Conservation (phyloP, 2,797 vertebrate species). For the Urosaurus nigricauda region DNA sequence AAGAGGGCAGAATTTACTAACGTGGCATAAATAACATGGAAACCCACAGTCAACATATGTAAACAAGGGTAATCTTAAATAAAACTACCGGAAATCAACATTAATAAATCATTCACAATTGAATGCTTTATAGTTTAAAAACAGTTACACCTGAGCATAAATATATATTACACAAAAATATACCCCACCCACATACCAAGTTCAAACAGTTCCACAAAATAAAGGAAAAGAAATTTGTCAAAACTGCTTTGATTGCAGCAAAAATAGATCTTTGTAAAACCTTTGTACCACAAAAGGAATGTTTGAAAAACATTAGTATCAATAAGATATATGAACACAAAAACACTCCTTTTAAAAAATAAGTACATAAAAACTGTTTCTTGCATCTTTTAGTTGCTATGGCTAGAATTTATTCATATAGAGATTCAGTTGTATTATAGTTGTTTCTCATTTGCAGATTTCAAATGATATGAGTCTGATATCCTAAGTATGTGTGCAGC, state of each 20-base stretch:
- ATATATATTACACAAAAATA: slow-evolving; percentile 55
- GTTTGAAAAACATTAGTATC: slow-evolving; percentile 7
- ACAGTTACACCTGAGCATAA: slow-evolving; percentile 51
- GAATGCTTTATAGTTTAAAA: slow-evolving; percentile 70
- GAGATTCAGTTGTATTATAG: slow-evolving; percentile 35
- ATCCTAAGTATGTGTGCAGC: not conserved
- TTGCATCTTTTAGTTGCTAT: slow-evolving; percentile 40
- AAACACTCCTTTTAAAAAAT: slow-evolving; percentile 54
- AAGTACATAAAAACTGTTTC: slow-evolving; percentile 43
- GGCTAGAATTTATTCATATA: slow-evolving; percentile 21
- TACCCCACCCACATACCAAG: slow-evolving; percentile 53
- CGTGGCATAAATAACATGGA: slow-evolving; percentile 71
- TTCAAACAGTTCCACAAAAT: slow-evolving; percentile 61
- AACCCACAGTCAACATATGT: slow-evolving; percentile 64
- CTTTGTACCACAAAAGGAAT: slow-evolving; percentile 36
- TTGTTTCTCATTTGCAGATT: slow-evolving; percentile 36
- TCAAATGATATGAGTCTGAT: not conserved
- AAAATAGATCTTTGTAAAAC: slow-evolving; percentile 56
- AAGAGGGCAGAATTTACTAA: slow-evolving; percentile 76
- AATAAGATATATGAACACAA: slow-evolving; percentile 36
- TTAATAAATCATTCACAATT: slow-evolving; percentile 62
- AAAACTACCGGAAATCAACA: slow-evolving; percentile 47
- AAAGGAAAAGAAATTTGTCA: slow-evolving; percentile 58
- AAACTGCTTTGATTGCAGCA: slow-evolving; percentile 46
- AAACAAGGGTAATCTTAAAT: slow-evolving; percentile 38